phyloP scores from a whole-genome alignment of 2,797 vertebrate genomes.

The Melopsittacus undulatus region DNA sequence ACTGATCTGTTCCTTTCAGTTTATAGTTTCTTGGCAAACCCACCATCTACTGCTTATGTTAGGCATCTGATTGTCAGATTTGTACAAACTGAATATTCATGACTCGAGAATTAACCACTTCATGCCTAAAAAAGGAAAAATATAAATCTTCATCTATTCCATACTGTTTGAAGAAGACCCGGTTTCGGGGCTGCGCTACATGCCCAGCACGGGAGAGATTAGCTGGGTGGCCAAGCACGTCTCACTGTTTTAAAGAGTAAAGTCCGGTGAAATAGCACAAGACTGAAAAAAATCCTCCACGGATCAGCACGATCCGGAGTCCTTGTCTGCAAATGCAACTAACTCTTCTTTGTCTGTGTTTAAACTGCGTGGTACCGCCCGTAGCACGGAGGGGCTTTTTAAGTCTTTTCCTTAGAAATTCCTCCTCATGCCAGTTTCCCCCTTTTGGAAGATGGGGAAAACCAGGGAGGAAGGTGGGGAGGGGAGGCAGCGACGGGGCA shows the following conservation, averaged over 20 bases:
- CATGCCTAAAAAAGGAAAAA: constrained; percentile 40
- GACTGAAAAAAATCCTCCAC: not conserved
- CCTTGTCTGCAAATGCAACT: constrained; percentile 62
- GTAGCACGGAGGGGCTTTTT: not conserved
- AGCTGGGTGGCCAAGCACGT: not conserved
- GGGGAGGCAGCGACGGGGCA: not conserved
- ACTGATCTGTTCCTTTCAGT: constrained; percentile 75
- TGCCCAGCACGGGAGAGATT: not conserved
- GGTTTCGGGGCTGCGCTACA: not conserved
- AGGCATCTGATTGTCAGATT: constrained; percentile 80
- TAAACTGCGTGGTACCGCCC: constrained; percentile 59
- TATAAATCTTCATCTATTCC: not conserved
- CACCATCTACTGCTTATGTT: constrained; percentile 76
- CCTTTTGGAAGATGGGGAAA: not conserved
- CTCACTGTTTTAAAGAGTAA: constrained; percentile 25
- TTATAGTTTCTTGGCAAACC: constrained; percentile 79
- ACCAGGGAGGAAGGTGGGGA: not conserved
- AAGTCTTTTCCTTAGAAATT: not conserved
- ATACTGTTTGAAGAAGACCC: not conserved
- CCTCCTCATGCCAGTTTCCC: not conserved
- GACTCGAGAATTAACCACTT: constrained; percentile 75
- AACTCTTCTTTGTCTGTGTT: constrained; percentile 79
- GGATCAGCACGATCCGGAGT: constrained; percentile 42
- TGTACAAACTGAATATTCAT: constrained; percentile 77
- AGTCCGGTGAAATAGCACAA: constrained; percentile 50